These are phyloP conservation scores for Copsychus sechellarum DNA, from an alignment of 2,113 vertebrate genomes.

Conservation along the genomic window DNA sequence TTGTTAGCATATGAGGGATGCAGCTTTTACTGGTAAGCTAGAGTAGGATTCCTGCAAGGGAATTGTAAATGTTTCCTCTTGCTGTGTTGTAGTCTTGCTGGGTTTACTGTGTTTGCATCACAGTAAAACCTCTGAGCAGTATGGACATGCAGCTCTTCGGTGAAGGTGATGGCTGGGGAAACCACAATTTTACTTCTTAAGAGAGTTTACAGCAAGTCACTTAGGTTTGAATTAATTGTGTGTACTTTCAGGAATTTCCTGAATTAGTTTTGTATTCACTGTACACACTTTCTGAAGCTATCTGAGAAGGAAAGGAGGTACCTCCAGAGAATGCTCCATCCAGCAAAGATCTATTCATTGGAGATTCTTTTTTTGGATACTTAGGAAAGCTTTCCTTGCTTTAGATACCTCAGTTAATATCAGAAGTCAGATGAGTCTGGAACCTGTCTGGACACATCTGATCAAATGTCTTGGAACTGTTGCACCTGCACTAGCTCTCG, in stretches of 20 bases:
- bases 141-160: background rate
- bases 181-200: background rate
- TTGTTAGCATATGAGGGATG: background rate
- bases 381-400: background rate
- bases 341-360: background rate
- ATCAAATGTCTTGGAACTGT: background rate
- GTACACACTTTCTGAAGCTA: background rate
- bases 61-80: background rate
- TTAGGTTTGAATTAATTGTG: background rate
- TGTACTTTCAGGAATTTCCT: background rate
- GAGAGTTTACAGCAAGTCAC: background rate
- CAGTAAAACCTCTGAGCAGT: background rate
- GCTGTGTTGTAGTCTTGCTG: background rate
- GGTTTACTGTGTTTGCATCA: background rate
- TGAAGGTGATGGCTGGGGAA: background rate
- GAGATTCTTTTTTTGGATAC: background rate
- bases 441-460: background rate
- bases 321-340: background rate
- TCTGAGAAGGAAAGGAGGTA: background rate
- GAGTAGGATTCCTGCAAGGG: background rate
- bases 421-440: background rate
- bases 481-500: background rate
- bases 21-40: background rate
- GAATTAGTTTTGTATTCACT: background rate
- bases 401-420: background rate